Percentiles rank a stretch among this genome's conserved stretches.
Conservation (phyloP, 2,888 invertebrate genomes). For the Sinhomidia bicolor region DNA sequence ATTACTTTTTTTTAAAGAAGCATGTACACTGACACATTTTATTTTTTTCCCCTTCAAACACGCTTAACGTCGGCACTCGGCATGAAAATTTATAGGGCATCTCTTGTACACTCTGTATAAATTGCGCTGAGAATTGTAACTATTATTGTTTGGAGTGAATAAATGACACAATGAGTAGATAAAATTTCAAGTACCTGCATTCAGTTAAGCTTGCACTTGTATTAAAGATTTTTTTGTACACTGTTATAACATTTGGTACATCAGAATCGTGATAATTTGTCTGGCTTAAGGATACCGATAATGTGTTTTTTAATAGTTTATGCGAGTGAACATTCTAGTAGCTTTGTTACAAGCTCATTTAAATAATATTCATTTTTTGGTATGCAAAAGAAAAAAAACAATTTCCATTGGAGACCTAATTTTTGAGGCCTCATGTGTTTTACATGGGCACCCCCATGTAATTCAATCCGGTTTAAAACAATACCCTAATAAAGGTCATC, state of each 20-base stretch:
- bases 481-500: too few relatives aligned
- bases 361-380: neutral
- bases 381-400: too few relatives aligned
- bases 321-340: neutral
- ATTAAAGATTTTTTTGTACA: too few relatives aligned
- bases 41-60: neutral
- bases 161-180: too few relatives aligned
- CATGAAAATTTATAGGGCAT: slow-evolving; percentile 7
- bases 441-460: too few relatives aligned
- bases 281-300: slow-evolving; percentile 60
- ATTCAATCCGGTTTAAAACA: too few relatives aligned
- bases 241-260: slow-evolving; percentile 53
- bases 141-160: neutral
- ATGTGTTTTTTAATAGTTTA: neutral
- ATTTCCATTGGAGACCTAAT: too few relatives aligned
- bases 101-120: neutral
- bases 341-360: neutral
- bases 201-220: too few relatives aligned
- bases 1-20: neutral
- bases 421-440: too few relatives aligned
- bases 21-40: neutral
- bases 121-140: neutral
- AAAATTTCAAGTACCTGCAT: too few relatives aligned
- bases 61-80: neutral
- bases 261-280: slow-evolving; percentile 65